These are phyloP conservation scores for Ctenoplectra terminalis DNA, from an alignment of 1,140 invertebrate genomes.

Conservation along the genomic window DNA sequence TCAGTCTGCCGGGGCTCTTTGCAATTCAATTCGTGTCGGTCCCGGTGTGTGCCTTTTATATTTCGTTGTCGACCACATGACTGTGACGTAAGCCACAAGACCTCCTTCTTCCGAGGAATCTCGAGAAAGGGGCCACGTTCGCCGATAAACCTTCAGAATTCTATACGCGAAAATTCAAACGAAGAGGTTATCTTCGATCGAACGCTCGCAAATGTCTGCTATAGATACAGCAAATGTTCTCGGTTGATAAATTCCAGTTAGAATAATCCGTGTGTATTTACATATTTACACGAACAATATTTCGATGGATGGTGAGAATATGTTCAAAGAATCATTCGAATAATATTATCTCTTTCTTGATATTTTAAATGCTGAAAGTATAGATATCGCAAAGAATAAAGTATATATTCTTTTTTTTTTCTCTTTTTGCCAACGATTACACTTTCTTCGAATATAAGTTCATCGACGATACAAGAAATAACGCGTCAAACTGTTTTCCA, in stretches of 20 bases:
- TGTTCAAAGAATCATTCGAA: background rate
- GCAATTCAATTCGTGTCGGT: constrained; percentile 65
- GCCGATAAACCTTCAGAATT: background rate
- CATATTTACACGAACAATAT: background rate
- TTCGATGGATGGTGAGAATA: background rate
- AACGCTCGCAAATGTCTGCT: background rate
- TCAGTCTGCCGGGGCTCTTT: constrained; percentile 61
- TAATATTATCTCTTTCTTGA: background rate
- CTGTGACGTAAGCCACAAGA: background rate
- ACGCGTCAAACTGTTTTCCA: background rate
- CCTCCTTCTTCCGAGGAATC: background rate
- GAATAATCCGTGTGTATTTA: background rate
- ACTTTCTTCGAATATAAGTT: background rate
- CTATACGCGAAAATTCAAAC: background rate
- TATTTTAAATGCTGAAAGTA: background rate
- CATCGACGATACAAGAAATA: background rate
- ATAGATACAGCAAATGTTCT: background rate
- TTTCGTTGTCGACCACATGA: constrained; percentile 44
- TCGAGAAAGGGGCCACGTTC: background rate
- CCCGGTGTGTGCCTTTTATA: constrained; percentile 43
- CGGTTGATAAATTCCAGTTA: background rate
- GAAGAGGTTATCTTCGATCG: background rate
- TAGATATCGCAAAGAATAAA: background rate
- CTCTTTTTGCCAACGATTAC: no score
- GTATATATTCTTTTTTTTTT: no score